Evolutionary conservation across 53 echinoderm and acorn worm species (phyloP).

Genomic region (Hippasteria phrygiana): DNA sequence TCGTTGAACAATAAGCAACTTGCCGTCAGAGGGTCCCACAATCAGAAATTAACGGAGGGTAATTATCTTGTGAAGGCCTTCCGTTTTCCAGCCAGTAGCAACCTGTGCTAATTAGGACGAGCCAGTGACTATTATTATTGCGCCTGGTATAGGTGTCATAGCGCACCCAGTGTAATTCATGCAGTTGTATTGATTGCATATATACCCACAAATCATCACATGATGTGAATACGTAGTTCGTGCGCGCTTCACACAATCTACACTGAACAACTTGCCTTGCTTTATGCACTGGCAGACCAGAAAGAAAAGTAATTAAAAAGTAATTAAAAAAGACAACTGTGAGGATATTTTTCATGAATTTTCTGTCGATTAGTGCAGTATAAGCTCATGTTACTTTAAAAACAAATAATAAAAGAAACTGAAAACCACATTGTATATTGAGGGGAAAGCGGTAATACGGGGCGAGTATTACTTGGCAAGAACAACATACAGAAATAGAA

Average conservation of each 20-base stretch:
- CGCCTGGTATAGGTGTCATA: neutral
- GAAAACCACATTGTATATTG: too few relatives aligned
- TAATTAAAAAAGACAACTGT: too few relatives aligned
- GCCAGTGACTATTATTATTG: neutral
- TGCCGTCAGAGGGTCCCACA: neutral
- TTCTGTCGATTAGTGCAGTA: too few relatives aligned
- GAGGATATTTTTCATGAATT: too few relatives aligned
- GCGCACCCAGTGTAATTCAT: neutral
- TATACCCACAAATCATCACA: neutral
- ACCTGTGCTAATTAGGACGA: neutral
- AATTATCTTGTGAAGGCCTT: neutral
- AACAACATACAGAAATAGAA: too few relatives aligned
- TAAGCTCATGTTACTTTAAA: too few relatives aligned
- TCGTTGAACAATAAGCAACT: slow-evolving; percentile 18
- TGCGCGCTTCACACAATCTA: neutral
- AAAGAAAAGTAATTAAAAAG: neutral
- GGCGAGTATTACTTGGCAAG: too few relatives aligned
- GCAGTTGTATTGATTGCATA: neutral
- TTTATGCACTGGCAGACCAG: neutral
- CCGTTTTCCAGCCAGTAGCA: neutral
- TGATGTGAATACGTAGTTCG: neutral
- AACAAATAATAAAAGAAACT: too few relatives aligned
- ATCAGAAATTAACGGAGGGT: neutral
- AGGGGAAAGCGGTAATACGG: too few relatives aligned
- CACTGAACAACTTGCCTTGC: neutral